Conservation (phyloP, 1,140 invertebrate genomes). For the Drosophila equinoxialis region DNA sequence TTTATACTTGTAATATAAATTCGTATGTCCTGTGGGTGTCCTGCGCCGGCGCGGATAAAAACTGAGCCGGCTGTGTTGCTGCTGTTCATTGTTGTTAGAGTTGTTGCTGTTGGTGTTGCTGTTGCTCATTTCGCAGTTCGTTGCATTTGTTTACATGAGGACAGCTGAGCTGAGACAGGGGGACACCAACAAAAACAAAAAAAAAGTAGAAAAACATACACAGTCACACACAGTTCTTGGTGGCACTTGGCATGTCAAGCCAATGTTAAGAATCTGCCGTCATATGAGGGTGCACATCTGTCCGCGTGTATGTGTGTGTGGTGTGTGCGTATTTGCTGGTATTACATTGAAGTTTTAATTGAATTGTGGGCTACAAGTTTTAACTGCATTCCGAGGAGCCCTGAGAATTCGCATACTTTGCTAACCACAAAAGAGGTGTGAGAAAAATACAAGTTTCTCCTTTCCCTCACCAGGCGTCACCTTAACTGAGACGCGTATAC, state of each 20-base stretch:
- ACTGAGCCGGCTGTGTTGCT: constrained; percentile 5
- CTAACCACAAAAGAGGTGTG: constrained; percentile 51
- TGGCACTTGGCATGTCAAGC: constrained; percentile 41
- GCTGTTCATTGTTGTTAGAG: constrained; percentile 15
- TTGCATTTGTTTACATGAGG: constrained; percentile 68
- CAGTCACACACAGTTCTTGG: constrained; percentile 33
- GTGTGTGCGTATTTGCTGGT: constrained; percentile 39
- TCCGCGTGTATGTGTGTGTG: constrained; percentile 17
- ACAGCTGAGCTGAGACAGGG: constrained; percentile 63
- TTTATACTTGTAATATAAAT: constrained; percentile 10
- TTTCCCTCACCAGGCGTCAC: neutral
- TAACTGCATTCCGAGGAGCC: constrained; percentile 65
- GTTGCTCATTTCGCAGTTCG: constrained; percentile 56
- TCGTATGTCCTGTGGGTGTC: neutral
- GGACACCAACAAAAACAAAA: constrained; percentile 37
- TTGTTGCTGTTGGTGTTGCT: constrained; percentile 22
- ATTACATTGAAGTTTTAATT: constrained; percentile 80
- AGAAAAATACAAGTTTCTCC: constrained; percentile 46
- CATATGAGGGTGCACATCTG: constrained; percentile 18
- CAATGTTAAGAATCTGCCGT: constrained; percentile 40
- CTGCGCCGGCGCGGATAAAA: constrained; percentile 22
- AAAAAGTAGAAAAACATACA: constrained; percentile 1
- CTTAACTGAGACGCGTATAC: neutral
- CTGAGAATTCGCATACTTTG: constrained; percentile 10
- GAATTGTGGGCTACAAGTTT: constrained; percentile 78